Evolutionary conservation across 2,113 vertebrate genomes (phyloP).

Genomic region (Tychaedon coryphoeus): DNA sequence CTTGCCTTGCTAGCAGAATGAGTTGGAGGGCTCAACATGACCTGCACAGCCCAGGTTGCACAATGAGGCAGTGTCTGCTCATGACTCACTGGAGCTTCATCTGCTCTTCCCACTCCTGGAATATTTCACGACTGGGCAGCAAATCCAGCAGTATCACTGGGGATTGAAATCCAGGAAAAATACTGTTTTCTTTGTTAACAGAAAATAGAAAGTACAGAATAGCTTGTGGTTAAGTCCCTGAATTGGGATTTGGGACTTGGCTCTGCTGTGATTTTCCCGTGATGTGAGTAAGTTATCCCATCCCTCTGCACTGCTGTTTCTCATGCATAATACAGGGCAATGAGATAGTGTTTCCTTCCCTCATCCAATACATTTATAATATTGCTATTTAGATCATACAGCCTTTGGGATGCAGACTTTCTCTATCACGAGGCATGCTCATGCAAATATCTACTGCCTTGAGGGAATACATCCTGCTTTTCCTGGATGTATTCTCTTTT

Average conservation of each 20-base stretch:
- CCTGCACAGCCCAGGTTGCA: not conserved
- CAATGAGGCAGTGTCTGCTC: constrained; percentile 22
- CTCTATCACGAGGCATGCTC: not conserved
- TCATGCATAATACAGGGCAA: not conserved
- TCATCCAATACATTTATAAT: not conserved
- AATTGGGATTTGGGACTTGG: constrained; percentile 5
- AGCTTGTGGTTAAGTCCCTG: not conserved
- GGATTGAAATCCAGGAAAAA: not conserved
- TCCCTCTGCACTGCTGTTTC: not conserved
- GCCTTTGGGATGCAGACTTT: not conserved
- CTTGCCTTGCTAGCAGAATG: not conserved
- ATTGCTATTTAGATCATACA: not conserved
- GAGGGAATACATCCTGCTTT: not conserved
- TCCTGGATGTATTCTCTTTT: not conserved
- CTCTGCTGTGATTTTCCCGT: not conserved
- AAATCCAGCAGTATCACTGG: not conserved
- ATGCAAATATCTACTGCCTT: not conserved
- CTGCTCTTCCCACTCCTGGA: constrained; percentile 22
- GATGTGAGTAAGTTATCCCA: not conserved
- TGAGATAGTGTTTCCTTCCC: not conserved
- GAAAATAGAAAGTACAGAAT: not conserved
- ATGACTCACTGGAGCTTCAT: constrained; percentile 8
- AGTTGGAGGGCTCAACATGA: not conserved
- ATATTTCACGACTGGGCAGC: not conserved
- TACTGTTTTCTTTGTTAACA: constrained; percentile 33